Evolutionary conservation across 2,888 invertebrate genomes (phyloP), one percentile per base, ranked within the genome.

Genomic region (Timandra comae): DNA sequence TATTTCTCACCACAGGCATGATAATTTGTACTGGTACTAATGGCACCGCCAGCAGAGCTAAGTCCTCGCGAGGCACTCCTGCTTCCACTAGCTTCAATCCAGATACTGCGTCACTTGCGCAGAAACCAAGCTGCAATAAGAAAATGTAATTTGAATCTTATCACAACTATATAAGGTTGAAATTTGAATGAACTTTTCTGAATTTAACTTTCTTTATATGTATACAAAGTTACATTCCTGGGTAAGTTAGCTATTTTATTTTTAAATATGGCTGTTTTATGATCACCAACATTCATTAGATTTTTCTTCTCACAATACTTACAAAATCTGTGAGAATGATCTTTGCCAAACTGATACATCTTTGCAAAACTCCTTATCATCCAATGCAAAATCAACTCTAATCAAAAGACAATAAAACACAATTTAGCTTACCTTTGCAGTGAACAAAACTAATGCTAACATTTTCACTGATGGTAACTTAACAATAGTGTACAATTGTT

Each of bases 51-150:
- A 99, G 87, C 33, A 99, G 79, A 0, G 98, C 99, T 35, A 99
- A 80, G 54, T 94, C 93, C 69, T 99, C 99, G 62, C 97, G 96
- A 0, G 98, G 97, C 29, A 99, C 94, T 7, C 99, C 99, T 12
- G 94, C 94, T 74, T 98, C 99, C 1, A 99, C 94, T 29, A 99
- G 84, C 77, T 99, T 99, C 40, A 99, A 85, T 2, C 95, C 93
- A 10, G 98, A 96, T 0, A 99, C 95, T 11, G 96, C 93, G 84
- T 99, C 99, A 40, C 96, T 93, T 1, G 98, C 97, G 22, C 97
- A 93, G 81, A 99, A 99, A 2, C 97, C 96, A 49, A 98, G 89
- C 96, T 97, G 66, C 37, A 86, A 79, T 6, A 16, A n/a, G n/a
- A n/a, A n/a, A n/a, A n/a, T 12, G 34, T 8, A 11, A 20, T 6